Conservation (phyloP, 2,797 vertebrate genomes). For the Chromis chromis region DNA sequence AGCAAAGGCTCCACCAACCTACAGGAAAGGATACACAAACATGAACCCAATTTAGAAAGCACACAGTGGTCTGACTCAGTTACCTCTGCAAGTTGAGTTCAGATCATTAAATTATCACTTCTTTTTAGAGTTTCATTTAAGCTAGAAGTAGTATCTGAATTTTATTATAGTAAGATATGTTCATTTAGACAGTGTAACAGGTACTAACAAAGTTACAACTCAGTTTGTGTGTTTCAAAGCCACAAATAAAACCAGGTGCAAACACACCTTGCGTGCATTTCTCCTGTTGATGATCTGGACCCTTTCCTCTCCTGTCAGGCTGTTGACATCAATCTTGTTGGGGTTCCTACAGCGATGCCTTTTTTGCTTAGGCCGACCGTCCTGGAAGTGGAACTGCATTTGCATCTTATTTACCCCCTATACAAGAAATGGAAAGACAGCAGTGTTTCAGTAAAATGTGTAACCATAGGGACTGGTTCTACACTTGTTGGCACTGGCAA, state of each 20-base stretch:
- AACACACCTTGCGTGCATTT: conserved; percentile 94
- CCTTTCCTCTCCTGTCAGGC: conserved; percentile 96
- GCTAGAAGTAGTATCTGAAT: neutral
- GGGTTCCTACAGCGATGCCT: conserved; percentile 97
- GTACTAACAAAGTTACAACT: neutral
- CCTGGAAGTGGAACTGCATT: conserved; percentile 94
- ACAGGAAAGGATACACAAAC: conserved; percentile 47
- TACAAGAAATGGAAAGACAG: neutral
- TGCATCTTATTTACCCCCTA: conserved; percentile 89
- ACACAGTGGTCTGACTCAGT: no score
- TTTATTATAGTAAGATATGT: neutral
- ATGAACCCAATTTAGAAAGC: conserved; percentile 6
- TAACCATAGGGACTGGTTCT: neutral
- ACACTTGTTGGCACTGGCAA: neutral
- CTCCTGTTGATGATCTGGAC: conserved; percentile 98
- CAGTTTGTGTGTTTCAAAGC: neutral
- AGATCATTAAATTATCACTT: neutral
- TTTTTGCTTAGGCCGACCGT: conserved; percentile 97
- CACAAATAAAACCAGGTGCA: neutral
- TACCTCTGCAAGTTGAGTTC: no score
- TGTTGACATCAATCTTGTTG: conserved; percentile 97
- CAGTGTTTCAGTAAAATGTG: neutral
- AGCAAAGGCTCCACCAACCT: conserved; percentile 99
- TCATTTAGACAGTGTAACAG: neutral
- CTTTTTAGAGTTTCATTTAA: neutral